These are phyloP conservation scores for Noturus placidus DNA, from an alignment of 2,113 vertebrate genomes.

Conservation along the genomic window DNA sequence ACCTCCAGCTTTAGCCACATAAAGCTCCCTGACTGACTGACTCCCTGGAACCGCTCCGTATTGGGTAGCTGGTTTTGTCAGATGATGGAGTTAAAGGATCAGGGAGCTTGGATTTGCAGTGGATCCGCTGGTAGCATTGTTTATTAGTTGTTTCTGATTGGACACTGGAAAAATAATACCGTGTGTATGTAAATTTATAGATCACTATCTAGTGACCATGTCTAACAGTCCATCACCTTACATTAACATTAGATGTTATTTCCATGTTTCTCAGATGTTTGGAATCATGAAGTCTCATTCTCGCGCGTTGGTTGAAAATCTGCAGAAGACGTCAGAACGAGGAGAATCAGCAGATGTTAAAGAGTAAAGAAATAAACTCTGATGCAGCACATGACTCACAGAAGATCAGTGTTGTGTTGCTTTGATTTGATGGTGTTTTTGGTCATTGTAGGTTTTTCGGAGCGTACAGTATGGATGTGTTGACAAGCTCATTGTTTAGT, in stretches of 20 bases:
- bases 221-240: not conserved
- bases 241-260: not conserved
- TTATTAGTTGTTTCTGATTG: not conserved
- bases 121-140: not conserved
- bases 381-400: no score
- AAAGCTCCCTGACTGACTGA: no score
- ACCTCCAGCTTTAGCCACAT: no score
- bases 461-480: conserved; percentile 82
- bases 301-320: conserved; percentile 63
- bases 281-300: conserved; percentile 76
- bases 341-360: conserved; percentile 64
- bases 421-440: not conserved
- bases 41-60: no score
- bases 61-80: not conserved
- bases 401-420: no score
- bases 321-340: conserved; percentile 61
- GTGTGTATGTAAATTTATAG: no score
- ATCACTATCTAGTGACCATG: no score
- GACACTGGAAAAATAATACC: no score
- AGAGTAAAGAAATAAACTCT: conserved; percentile 70
- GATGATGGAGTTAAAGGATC: not conserved
- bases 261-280: conserved; percentile 76
- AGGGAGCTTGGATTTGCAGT: not conserved
- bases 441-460: conserved; percentile 72
- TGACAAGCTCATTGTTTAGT: conserved; percentile 82